Conservation (phyloP, 1,140 invertebrate genomes). For the Drosophila littoralis region DNA sequence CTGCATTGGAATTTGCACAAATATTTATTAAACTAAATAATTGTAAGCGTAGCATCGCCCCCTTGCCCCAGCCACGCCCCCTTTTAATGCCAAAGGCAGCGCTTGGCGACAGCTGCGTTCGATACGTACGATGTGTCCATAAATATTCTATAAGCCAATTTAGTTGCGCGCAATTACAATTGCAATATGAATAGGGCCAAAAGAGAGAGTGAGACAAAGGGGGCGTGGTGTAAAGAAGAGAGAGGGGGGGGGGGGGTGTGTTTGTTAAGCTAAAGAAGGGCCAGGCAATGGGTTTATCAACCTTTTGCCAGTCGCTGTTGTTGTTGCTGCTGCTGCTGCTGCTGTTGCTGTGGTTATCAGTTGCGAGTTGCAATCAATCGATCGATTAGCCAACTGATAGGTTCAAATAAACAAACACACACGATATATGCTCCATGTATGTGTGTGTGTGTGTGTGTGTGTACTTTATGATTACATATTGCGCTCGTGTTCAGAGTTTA, state of each 20-base stretch:
- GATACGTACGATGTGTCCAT: conserved; percentile 51
- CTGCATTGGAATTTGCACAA: conserved; percentile 25
- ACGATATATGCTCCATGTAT: neutral
- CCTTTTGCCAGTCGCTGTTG: conserved; percentile 39
- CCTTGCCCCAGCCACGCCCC: too few relatives aligned
- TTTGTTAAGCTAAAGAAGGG: conserved; percentile 12
- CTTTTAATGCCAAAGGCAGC: neutral
- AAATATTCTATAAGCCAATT: conserved; percentile 76
- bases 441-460: conserved; percentile 28
- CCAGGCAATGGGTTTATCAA: conserved; percentile 67
- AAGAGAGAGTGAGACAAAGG: neutral
- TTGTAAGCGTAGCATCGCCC: neutral
- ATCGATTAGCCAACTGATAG: conserved; percentile 73
- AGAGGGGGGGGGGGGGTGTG: neutral
- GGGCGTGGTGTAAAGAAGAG: too few relatives aligned
- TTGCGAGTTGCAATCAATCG: conserved; percentile 65
- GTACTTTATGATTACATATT: conserved; percentile 46
- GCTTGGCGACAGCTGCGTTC: conserved; percentile 42
- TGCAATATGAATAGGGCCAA: conserved; percentile 47
- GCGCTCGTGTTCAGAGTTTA: neutral
- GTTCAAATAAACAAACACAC: conserved; percentile 60
- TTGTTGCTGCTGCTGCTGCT: conserved; percentile 34
- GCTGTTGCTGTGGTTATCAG: conserved; percentile 71
- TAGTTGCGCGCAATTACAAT: conserved; percentile 72
- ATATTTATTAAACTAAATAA: conserved; percentile 35